Evolutionary conservation across 2,113 vertebrate species (phyloP).

Genomic region (Burhinus bistriatus): DNA sequence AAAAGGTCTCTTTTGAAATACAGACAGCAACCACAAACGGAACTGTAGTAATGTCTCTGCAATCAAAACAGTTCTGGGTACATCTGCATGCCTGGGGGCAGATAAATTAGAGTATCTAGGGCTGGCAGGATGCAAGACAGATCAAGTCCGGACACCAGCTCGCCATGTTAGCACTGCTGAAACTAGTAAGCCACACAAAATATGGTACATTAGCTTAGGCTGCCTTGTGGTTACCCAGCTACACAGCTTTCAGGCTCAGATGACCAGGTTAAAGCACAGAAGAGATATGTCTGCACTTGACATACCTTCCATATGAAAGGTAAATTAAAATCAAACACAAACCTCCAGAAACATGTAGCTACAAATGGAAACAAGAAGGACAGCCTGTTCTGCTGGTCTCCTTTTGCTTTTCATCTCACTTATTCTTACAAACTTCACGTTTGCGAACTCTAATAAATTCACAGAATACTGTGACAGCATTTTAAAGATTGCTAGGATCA

Average conservation of each 20-base stretch:
- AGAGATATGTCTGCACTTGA: conserved; percentile 36
- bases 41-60: conserved; percentile 52
- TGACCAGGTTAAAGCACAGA: conserved; percentile 27
- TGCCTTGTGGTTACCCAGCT: not conserved
- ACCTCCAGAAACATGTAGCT: conserved; percentile 28
- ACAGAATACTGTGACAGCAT: not conserved
- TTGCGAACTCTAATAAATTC: not conserved
- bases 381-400: conserved; percentile 55
- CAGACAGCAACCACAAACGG: conserved; percentile 47
- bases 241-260: not conserved
- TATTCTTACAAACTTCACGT: not conserved
- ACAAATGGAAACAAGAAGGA: conserved; percentile 19
- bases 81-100: conserved; percentile 20
- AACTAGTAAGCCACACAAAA: not conserved
- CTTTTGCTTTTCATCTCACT: conserved; percentile 33
- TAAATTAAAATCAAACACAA: conserved; percentile 41
- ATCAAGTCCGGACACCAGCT: conserved; percentile 37
- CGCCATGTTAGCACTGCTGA: not conserved
- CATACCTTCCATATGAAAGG: not conserved
- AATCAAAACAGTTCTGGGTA: conserved; percentile 35
- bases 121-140: conserved; percentile 20
- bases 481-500: not conserved
- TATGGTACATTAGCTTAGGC: not conserved
- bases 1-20: conserved; percentile 52
- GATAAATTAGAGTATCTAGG: conserved; percentile 27